Conservation (phyloP, 2,113 vertebrate species). For the Halcyon malimbica region DNA sequence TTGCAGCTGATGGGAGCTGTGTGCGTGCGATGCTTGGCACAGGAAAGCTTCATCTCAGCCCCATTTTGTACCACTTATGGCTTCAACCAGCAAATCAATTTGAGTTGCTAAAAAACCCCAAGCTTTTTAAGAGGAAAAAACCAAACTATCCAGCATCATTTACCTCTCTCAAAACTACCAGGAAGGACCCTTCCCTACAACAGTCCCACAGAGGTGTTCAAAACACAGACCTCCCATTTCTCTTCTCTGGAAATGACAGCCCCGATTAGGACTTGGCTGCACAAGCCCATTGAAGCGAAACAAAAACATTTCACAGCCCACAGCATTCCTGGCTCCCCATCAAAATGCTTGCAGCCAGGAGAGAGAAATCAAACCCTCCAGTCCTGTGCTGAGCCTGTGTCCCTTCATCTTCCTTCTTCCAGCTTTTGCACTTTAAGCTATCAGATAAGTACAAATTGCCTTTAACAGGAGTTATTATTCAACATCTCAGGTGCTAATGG, state of each 20-base stretch:
- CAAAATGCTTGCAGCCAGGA: background rate
- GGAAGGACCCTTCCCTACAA: background rate
- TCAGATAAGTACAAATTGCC: slow-evolving; percentile 42
- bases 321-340: slow-evolving; percentile 45
- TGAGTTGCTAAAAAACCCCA: background rate
- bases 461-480: background rate
- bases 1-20: background rate
- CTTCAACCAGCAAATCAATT: background rate
- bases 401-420: background rate
- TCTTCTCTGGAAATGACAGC: slow-evolving; percentile 1
- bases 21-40: background rate
- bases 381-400: background rate
- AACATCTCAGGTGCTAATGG: background rate
- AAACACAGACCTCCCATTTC: background rate
- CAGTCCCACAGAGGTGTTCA: slow-evolving; percentile 10
- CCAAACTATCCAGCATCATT: background rate
- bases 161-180: background rate
- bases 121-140: too few species aligned
- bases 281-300: slow-evolving; percentile 20
- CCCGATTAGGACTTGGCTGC: slow-evolving; percentile 22
- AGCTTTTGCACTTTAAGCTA: slow-evolving; percentile 3
- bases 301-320: slow-evolving; percentile 61
- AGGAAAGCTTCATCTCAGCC: background rate
- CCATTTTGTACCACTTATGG: background rate
- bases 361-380: background rate